Evolutionary conservation across 2,888 invertebrate genomes (phyloP), one percentile per base, ranked within the genome.

Genomic region (Drosophila anomelani): DNA sequence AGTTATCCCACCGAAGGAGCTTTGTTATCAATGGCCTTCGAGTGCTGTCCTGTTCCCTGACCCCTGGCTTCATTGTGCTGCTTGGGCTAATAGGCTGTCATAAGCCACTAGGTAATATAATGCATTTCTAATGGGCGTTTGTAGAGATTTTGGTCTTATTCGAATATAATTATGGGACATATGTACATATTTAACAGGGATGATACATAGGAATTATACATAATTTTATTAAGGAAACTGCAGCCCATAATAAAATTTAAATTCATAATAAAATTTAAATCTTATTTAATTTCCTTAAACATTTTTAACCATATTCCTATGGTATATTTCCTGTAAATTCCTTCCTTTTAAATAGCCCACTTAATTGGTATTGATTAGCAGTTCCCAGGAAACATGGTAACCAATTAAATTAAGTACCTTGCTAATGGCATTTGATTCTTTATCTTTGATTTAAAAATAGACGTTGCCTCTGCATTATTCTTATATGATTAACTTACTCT

Each of bases 1-100:
- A 88, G 81, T 76, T 78, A 74, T 80, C 39, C 54, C 59, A 38
- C 38, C 41, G 46, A 55, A 32, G 51, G 43, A 29, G 66, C 57
- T 43, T 34, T 53, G 41, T 34, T 58, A n/a, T 34, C 17, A n/a
- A 70, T 69, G 59, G 43, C 36, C 38, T 63, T 23, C 32, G 32
- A 49, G 53, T 26, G 23, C 17, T 51, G 15, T 44, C 36, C 9
- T 32, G 32, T 9, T 23, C 54, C 29, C 8, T 6, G 23, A 8
- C 17, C 12, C 23, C 23, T 2, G 23, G 15, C 34, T 43, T 15
- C 41, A 34, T 17, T 34, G n/a, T 17, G 8, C 4, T 20, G 17
- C 10, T 29, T 20, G 4, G 12, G 15, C 59, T 39, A 29, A 39
- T 53, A 10, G 53, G 23, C 17, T 51, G 47, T 15, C 26, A 20